Evolutionary conservation across 2,113 vertebrate genomes (phyloP).

Genomic region (Suricata suricatta): DNA sequence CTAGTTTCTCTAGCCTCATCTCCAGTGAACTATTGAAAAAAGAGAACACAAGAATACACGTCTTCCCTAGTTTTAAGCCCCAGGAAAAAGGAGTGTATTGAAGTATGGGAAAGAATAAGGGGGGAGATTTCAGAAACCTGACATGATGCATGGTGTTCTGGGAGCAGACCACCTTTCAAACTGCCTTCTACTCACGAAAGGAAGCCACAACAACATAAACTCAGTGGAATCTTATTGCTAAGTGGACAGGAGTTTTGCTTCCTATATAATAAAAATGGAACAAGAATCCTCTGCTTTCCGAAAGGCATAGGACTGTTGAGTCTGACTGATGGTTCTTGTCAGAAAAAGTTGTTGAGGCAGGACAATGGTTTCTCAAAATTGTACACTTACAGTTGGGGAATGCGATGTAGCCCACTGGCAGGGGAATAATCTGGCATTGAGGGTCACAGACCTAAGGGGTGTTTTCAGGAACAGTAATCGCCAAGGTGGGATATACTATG

Average conservation of each 20-base stretch:
- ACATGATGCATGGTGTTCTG: not conserved
- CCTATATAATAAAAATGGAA: not conserved
- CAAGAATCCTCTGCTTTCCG: not conserved
- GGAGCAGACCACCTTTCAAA: not conserved
- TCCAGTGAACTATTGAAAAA: not conserved
- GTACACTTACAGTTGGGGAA: too few species aligned
- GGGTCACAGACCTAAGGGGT: not conserved
- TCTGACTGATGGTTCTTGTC: not conserved
- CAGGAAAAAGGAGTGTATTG: not conserved
- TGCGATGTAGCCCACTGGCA: not conserved
- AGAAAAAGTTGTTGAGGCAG: not conserved
- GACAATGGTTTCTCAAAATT: not conserved
- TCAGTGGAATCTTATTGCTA: not conserved
- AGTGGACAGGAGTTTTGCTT: not conserved
- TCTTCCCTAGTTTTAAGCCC: not conserved
- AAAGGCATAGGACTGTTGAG: not conserved
- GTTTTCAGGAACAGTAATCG: fast-evolving
- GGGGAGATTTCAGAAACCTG: not conserved
- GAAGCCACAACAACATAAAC: not conserved
- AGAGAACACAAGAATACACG: not conserved
- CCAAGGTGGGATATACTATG: not conserved
- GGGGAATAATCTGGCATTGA: not conserved
- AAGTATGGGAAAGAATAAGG: not conserved
- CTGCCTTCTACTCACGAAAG: not conserved
- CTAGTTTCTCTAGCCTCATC: not conserved